Percentiles rank a stretch among this genome's conserved stretches.
These are phyloP conservation scores for Chaetophractus vellerosus DNA, from an alignment of 2,797 vertebrate species.

Conservation along the genomic window DNA sequence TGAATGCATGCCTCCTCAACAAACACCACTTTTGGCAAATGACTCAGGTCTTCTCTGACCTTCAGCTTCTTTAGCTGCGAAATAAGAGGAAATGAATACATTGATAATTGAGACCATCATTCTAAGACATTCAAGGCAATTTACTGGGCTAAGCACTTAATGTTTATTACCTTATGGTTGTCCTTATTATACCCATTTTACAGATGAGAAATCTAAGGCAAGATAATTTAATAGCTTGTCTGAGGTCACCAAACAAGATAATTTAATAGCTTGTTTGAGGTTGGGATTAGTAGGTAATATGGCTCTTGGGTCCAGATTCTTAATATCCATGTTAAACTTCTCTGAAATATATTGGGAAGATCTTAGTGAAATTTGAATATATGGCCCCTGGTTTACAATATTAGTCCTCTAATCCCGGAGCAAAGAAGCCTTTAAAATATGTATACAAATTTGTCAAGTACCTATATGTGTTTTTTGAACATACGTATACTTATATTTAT, in stretches of 20 bases:
- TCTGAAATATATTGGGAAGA: neutral
- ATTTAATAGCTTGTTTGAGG: neutral
- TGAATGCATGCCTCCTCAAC: neutral
- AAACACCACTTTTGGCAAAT: neutral
- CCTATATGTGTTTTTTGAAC: neutral
- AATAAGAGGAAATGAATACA: neutral
- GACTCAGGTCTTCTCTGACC: neutral
- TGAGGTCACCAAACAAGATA: neutral
- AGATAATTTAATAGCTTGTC: neutral
- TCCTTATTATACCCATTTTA: neutral
- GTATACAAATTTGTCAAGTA: constrained; percentile 5
- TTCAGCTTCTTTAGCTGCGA: neutral
- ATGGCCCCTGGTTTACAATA: neutral
- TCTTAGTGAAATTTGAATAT: constrained; percentile 1
- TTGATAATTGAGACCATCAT: neutral
- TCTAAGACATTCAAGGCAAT: neutral
- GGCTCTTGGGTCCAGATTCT: neutral
- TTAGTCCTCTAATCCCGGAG: neutral
- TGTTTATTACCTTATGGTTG: neutral
- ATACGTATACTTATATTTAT: neutral
- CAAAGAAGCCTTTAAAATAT: neutral
- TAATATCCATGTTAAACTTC: neutral
- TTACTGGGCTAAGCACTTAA: neutral
- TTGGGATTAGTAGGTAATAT: neutral
- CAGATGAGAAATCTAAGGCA: neutral